Evolutionary conservation across 2,113 vertebrate species (phyloP), one percentile per base, ranked within the genome.

Genomic region (Sceloporus tristichus): DNA sequence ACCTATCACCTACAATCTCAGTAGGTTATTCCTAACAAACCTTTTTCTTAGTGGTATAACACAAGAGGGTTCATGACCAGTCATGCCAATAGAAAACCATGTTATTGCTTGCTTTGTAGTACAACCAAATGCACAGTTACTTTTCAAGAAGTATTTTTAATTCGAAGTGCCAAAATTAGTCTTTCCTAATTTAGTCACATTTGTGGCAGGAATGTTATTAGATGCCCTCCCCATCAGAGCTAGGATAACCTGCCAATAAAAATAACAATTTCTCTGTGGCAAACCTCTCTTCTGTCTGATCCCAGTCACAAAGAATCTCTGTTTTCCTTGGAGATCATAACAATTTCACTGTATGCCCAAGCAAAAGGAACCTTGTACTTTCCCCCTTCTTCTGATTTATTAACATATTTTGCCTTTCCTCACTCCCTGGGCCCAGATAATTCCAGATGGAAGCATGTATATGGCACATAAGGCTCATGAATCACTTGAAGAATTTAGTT

Each of bases 401-500:
- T 85, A 82, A 38, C 38, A 56, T 54, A 62, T n/a, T 88, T 66
- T 77, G 86, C 9, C 85, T 53, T 34, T 62, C 40, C 2, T 9
- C 2, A 40, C 48, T 89, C 70, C 27, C 88, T 38, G 71, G 16
- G 5, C 70, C 76, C 80, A 1, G 0, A 71, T 87, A 82, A 90
- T 83, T 0, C 0, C 34, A 21, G 1, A 1, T 82, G 85, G 48
- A 62, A 82, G 34, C 53, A 80, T 70, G 59, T 5, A 19, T n/a
- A n/a, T 18, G 82, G 40, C 0, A 0, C 18, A 85, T 48, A 86
- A 88, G 13, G 65, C 74, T 66, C 59, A 29, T 89, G 85, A 90
- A 53, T 92, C 40, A 65, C 84, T 85, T 87, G 34, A 90, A 76
- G n/a, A 38, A 53, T 79, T 74, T 40, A 21, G 74, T 70, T 88